phyloP scores from a whole-genome alignment of 2,888 invertebrate species.

The Metellina segmentata region DNA sequence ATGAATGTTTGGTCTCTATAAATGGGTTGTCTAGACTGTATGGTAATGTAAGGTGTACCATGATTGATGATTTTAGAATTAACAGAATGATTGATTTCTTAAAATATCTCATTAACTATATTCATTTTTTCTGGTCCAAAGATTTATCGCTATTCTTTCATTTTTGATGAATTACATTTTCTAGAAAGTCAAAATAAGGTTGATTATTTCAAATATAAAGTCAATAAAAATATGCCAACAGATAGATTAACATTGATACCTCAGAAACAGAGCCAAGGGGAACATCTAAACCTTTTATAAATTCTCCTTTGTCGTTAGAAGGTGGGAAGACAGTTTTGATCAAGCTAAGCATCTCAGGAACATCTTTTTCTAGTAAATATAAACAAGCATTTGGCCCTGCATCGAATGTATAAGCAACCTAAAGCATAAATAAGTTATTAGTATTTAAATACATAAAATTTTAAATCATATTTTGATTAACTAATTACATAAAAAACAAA shows the following conservation, averaged over 20 bases:
- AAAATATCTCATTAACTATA: too few species aligned
- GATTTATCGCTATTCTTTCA: too few species aligned
- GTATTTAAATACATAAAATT: not conserved
- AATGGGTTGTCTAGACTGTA: too few species aligned
- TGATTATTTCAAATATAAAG: not conserved
- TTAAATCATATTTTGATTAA: not conserved
- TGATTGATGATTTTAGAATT: too few species aligned
- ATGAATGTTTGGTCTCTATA: too few species aligned
- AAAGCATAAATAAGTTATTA: slow-evolving; percentile 39
- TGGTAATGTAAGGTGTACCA: too few species aligned
- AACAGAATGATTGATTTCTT: too few species aligned
- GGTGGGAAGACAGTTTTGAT: slow-evolving; percentile 88
- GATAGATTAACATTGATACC: slow-evolving; percentile 29
- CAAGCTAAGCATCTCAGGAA: slow-evolving; percentile 86
- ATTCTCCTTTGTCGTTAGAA: slow-evolving; percentile 79
- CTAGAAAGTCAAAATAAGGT: not conserved
- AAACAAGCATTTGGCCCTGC: slow-evolving; percentile 98
- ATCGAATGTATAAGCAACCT: slow-evolving; percentile 98
- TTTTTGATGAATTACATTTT: too few species aligned
- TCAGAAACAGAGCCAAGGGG: slow-evolving; percentile 40
- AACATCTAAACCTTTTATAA: slow-evolving; percentile 58
- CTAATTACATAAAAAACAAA: too few species aligned
- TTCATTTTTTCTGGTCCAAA: too few species aligned
- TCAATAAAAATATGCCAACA: not conserved
- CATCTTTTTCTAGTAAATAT: slow-evolving; percentile 89